Evolutionary conservation across 2,113 vertebrate genomes (phyloP).

Genomic region (Channa argus): DNA sequence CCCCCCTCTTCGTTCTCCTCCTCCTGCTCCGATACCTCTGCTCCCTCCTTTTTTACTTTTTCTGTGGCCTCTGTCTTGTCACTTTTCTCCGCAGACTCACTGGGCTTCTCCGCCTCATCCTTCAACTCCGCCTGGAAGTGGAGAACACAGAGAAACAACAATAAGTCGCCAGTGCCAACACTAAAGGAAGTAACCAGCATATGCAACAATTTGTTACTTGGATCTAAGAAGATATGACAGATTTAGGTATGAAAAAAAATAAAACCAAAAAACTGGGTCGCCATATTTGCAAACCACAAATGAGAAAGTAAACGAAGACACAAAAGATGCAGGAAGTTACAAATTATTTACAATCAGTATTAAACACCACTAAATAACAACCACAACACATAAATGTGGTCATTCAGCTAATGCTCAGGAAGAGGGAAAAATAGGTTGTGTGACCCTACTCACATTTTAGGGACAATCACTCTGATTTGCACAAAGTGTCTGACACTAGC

Average conservation of each 20-base stretch:
- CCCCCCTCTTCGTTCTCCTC: slow-evolving; percentile 76
- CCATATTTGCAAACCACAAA: too few relatives aligned
- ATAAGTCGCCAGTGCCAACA: neutral
- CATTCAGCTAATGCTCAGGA: neutral
- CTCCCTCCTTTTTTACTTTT: slow-evolving; percentile 80
- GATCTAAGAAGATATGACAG: neutral
- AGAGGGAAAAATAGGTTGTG: neutral
- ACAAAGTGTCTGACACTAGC: slow-evolving; percentile 5
- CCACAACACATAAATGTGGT: neutral
- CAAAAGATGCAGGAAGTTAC: too few relatives aligned
- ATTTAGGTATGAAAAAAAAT: too few relatives aligned
- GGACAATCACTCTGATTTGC: neutral
- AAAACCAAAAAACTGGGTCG: too few relatives aligned
- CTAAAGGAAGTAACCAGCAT: neutral
- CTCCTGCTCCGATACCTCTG: slow-evolving; percentile 66
- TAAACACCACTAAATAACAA: neutral
- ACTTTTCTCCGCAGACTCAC: slow-evolving; percentile 87
- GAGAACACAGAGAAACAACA: neutral
- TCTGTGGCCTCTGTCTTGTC: slow-evolving; percentile 79
- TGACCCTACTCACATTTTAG: neutral
- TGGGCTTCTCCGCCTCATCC: slow-evolving; percentile 85
- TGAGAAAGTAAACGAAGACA: too few relatives aligned
- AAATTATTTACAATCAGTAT: too few relatives aligned
- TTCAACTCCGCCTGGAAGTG: slow-evolving; percentile 87
- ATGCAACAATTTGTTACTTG: neutral